A percentile compares a stretch with the other conserved stretches of the same genome.
These are phyloP conservation scores for Magallana nippona DNA, from an alignment of 2,888 invertebrate species.

Conservation along the genomic window DNA sequence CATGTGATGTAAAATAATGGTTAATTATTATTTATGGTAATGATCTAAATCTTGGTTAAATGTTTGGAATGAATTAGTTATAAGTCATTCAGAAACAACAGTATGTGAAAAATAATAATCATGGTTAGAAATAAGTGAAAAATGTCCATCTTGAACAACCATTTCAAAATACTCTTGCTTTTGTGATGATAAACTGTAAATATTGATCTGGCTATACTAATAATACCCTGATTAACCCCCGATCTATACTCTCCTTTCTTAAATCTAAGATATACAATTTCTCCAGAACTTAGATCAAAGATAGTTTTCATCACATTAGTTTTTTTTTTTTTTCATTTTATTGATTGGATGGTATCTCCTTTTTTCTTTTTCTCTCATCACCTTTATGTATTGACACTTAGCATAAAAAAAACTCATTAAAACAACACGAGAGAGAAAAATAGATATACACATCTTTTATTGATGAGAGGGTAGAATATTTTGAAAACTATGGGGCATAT, in stretches of 20 bases:
- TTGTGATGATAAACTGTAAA: not conserved
- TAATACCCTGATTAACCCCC: not conserved
- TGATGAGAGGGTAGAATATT: slow-evolving; percentile 18
- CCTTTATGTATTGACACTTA: not conserved
- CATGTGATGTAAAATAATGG: no score
- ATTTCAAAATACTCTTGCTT: no score
- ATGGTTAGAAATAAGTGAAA: no score
- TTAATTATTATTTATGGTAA: no score
- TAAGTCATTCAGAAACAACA: not conserved
- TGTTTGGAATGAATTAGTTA: no score
- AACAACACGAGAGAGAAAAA: not conserved
- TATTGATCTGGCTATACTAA: not conserved
- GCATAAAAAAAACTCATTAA: not conserved
- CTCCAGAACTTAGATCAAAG: not conserved
- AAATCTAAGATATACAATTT: slow-evolving; percentile 12
- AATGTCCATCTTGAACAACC: no score
- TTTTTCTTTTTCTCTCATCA: slow-evolving; percentile 10
- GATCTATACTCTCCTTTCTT: not conserved
- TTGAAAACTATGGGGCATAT: slow-evolving; percentile 12
- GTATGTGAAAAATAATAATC: no score
- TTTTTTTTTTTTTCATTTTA: slow-evolving; percentile 5
- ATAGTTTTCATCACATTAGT: not conserved
- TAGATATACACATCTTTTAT: not conserved
- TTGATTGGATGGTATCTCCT: not conserved
- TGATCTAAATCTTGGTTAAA: no score